These are phyloP conservation scores for Lagorchestes hirsutus DNA, from an alignment of 2,797 vertebrate genomes.

Conservation along the genomic window DNA sequence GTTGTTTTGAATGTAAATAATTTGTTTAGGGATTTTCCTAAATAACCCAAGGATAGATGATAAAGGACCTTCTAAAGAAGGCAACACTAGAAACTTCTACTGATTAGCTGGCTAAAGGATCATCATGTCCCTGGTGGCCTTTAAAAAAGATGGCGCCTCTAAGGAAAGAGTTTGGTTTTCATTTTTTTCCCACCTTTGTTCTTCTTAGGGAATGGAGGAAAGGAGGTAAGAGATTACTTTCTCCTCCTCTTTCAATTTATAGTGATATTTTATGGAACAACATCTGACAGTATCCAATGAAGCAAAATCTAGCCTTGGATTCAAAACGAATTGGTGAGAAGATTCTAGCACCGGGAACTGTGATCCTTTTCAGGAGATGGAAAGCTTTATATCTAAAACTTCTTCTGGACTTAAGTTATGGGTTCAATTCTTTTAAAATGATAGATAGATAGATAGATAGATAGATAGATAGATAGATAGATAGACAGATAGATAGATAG, in stretches of 20 bases:
- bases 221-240: background rate
- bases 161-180: background rate
- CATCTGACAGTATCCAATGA: background rate
- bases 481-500: too few relatives aligned
- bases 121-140: background rate
- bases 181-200: background rate
- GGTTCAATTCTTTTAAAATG: background rate
- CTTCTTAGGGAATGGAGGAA: background rate
- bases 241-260: too few relatives aligned
- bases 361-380: background rate
- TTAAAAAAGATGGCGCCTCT: background rate
- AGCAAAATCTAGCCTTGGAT: background rate
- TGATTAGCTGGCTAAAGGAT: background rate
- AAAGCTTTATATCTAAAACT: background rate
- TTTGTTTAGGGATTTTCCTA: background rate
- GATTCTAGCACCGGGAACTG: background rate
- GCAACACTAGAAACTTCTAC: background rate
- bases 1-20: background rate
- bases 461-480: too few relatives aligned
- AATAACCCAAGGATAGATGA: background rate
- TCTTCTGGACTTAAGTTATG: background rate
- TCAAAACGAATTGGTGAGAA: background rate
- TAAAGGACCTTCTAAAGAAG: background rate
- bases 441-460: too few relatives aligned
- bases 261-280: background rate